Percentiles rank a stretch among this genome's conserved stretches.
phyloP scores from a whole-genome alignment of 2,797 vertebrate species.

The Pipistrellus kuhlii region DNA sequence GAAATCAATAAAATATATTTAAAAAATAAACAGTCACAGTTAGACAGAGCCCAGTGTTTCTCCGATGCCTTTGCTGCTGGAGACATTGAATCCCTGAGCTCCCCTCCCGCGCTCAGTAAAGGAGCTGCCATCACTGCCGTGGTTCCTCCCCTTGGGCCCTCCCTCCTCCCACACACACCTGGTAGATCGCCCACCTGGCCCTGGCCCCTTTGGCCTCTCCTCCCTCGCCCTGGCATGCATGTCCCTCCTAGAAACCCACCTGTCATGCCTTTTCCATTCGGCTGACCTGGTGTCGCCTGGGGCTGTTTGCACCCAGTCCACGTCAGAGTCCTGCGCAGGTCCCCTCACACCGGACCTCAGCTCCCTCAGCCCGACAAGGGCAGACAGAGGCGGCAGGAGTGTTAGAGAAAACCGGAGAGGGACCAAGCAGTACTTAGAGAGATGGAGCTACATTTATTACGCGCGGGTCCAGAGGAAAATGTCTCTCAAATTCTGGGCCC shows the following conservation, averaged over 20 bases:
- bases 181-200: background rate
- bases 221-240: background rate
- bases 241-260: background rate
- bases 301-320: background rate
- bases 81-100: background rate
- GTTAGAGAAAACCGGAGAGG: too few species aligned
- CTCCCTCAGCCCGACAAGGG: background rate
- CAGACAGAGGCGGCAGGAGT: background rate
- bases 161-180: too few species aligned
- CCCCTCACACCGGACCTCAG: background rate
- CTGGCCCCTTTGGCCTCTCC: background rate
- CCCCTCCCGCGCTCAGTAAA: background rate
- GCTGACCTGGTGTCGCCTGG: background rate
- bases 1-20: too few species aligned
- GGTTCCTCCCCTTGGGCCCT: background rate
- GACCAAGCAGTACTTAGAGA: too few species aligned
- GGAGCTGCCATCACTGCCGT: accelerated
- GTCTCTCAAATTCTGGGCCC: too few species aligned
- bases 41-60: background rate
- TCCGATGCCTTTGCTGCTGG: background rate
- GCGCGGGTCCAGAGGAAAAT: too few species aligned
- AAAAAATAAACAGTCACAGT: background rate
- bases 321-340: background rate
- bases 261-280: background rate
- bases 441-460: too few species aligned